Evolutionary conservation across 2,888 invertebrate genomes (phyloP).

Genomic region (Macaria liturata): DNA sequence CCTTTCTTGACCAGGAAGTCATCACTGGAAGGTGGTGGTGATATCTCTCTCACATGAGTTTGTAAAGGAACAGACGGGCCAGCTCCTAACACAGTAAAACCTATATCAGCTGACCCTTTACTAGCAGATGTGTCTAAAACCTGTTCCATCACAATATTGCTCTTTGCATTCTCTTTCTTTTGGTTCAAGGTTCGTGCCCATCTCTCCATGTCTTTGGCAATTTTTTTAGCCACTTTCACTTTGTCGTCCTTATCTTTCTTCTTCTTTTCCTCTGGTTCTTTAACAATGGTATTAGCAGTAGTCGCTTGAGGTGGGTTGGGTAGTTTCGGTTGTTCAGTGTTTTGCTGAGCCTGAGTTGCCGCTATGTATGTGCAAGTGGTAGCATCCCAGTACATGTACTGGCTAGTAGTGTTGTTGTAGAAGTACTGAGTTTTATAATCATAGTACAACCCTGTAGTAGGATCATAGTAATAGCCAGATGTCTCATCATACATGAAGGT

Average conservation of each 20-base stretch:
- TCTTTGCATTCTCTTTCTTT: slow-evolving; percentile 90
- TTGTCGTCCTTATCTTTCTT: slow-evolving; percentile 94
- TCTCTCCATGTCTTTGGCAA: slow-evolving; percentile 92
- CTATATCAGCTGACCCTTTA: slow-evolving; percentile 94
- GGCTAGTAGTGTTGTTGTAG: slow-evolving; percentile 94
- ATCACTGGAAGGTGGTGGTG: slow-evolving; percentile 63
- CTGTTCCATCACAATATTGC: slow-evolving; percentile 74
- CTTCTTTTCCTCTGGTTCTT: slow-evolving; percentile 82
- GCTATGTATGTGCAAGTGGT: slow-evolving; percentile 85
- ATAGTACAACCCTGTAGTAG: slow-evolving; percentile 96
- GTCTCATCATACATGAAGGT: slow-evolving; percentile 97
- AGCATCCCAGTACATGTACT: slow-evolving; percentile 98
- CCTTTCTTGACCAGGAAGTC: slow-evolving; percentile 69
- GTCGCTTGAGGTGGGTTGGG: slow-evolving; percentile 49
- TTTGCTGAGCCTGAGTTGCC: slow-evolving; percentile 68
- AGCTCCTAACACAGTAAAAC: slow-evolving; percentile 95
- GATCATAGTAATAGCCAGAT: slow-evolving; percentile 98
- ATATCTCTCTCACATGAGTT: slow-evolving; percentile 63
- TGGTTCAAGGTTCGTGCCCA: slow-evolving; percentile 99
- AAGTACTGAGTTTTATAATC: slow-evolving; percentile 98
- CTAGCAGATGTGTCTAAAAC: slow-evolving; percentile 75
- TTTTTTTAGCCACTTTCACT: slow-evolving; percentile 98
- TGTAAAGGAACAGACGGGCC: slow-evolving; percentile 56
- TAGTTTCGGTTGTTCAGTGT: slow-evolving; percentile 58
- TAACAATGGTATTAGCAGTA: slow-evolving; percentile 52